A percentile compares a stretch with the other conserved stretches of the same genome.
These are phyloP conservation scores for Nannoperca australis DNA, from an alignment of 2,797 vertebrate species.

Conservation along the genomic window DNA sequence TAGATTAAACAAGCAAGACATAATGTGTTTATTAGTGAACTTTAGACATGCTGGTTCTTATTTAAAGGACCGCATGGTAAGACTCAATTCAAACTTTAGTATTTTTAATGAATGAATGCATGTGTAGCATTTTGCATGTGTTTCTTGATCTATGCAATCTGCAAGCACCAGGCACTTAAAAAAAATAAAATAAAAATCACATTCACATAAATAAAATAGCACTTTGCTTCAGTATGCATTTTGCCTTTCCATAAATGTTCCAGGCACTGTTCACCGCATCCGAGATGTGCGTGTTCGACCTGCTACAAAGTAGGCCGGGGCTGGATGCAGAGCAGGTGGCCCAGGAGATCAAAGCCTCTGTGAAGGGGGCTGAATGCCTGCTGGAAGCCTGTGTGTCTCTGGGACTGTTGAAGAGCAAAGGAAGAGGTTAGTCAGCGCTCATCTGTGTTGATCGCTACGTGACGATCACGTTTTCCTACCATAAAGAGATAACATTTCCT, in stretches of 20 bases:
- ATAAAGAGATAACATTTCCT: background rate
- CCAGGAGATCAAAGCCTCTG: conserved; percentile 78
- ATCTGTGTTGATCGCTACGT: background rate
- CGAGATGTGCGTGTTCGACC: conserved; percentile 90
- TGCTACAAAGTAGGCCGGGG: conserved; percentile 79
- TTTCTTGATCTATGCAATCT: background rate
- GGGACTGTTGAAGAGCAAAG: conserved; percentile 83
- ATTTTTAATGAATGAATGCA: background rate
- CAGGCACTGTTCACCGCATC: conserved; percentile 92
- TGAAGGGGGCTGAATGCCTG: conserved; percentile 84
- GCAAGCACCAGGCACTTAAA: background rate
- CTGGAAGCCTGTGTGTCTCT: conserved; percentile 90
- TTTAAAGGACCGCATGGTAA: background rate
- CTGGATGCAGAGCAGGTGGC: conserved; percentile 83
- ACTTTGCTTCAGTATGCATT: background rate
- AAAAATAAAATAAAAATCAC: background rate
- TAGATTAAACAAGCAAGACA: background rate
- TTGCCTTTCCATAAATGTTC: conserved; percentile 20
- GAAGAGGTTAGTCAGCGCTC: conserved; percentile 63
- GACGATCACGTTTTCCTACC: background rate
- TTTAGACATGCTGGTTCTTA: background rate
- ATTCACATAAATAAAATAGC: background rate
- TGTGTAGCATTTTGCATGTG: background rate
- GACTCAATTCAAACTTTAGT: background rate
- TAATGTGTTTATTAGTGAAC: background rate